Evolutionary conservation across 1,140 invertebrate genomes (phyloP).

Genomic region (Teleopsis dalmanni): DNA sequence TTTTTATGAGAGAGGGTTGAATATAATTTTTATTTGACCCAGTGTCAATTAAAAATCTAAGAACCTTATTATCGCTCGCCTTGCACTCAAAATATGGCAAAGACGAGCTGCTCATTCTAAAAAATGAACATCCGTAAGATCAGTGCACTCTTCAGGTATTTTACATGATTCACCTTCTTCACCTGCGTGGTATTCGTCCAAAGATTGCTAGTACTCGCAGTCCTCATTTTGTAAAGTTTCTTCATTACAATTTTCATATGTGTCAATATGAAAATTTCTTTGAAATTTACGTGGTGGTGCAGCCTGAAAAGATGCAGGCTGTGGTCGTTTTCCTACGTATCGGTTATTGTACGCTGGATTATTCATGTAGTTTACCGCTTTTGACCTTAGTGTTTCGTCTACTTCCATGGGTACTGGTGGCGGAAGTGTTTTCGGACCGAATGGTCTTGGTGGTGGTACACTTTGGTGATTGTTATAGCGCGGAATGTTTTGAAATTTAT

Average conservation of each 20-base stretch:
- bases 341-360: slow-evolving; percentile 7
- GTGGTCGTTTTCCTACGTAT: not conserved
- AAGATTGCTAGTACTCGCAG: no score
- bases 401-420: slow-evolving; percentile 15
- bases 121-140: slow-evolving; percentile 9
- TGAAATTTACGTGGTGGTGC: not conserved
- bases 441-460: slow-evolving; percentile 4
- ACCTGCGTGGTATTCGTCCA: not conserved
- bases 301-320: not conserved
- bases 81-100: slow-evolving; percentile 10
- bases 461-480: no score
- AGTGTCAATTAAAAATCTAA: slow-evolving; percentile 13
- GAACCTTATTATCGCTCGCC: not conserved
- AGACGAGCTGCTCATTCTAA: slow-evolving; percentile 15
- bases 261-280: slow-evolving; percentile 1
- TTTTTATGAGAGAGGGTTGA: not conserved
- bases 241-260: no score
- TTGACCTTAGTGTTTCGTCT: slow-evolving; percentile 10
- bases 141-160: no score
- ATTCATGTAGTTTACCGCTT: slow-evolving; percentile 15
- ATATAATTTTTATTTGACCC: slow-evolving; percentile 15
- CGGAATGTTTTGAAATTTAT: not conserved
- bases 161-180: not conserved
- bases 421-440: slow-evolving; percentile 10
- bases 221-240: no score